phyloP scores from a whole-genome alignment of 2,113 vertebrate species.

The Sialia sialis region DNA sequence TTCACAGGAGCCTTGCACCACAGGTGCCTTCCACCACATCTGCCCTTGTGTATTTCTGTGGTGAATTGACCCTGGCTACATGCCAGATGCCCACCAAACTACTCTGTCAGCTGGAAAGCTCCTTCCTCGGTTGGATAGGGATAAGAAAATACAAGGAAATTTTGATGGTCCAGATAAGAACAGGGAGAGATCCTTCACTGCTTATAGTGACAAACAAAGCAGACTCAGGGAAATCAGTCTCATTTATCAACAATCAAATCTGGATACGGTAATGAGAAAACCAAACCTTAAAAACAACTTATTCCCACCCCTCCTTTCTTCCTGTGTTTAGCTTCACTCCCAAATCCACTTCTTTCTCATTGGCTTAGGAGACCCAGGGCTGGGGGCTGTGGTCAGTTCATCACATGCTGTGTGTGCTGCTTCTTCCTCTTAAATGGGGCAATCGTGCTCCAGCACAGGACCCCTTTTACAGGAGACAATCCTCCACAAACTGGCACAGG shows the following conservation, averaged over 20 bases:
- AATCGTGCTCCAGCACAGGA: background rate
- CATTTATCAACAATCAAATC: background rate
- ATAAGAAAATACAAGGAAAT: background rate
- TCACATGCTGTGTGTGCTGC: background rate
- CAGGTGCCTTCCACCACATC: background rate
- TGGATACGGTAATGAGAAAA: background rate
- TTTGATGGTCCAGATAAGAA: background rate
- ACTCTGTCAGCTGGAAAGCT: background rate
- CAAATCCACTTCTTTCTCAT: background rate
- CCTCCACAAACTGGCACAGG: background rate
- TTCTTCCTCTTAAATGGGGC: background rate
- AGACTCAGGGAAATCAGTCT: background rate
- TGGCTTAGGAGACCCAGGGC: background rate
- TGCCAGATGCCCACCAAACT: background rate
- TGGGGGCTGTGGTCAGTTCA: background rate
- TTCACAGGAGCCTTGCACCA: background rate
- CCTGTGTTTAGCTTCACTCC: background rate
- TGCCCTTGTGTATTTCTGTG: background rate
- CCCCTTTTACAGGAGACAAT: background rate
- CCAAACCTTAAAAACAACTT: background rate
- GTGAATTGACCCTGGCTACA: background rate
- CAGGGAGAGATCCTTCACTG: background rate
- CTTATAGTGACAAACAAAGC: background rate
- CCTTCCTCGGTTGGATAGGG: background rate
- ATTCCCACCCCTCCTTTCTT: background rate